Percentiles rank a stretch among this genome's conserved stretches.
phyloP scores from a whole-genome alignment of 64 coral and sea anemone genomes.

The Porites lutea region DNA sequence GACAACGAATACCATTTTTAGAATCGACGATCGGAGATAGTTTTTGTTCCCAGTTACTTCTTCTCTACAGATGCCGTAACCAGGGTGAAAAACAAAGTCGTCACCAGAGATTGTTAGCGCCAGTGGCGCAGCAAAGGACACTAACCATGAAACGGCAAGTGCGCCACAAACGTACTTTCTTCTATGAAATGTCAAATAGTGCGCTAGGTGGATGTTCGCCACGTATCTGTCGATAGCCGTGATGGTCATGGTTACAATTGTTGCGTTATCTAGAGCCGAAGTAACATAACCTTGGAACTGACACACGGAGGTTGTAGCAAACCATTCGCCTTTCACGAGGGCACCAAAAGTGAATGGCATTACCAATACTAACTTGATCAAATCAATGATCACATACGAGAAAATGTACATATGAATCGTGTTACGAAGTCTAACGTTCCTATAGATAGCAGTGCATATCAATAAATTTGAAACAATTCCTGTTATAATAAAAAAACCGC shows the following conservation, averaged over 20 bases:
- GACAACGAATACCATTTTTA: background rate
- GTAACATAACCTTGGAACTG: conserved; percentile 35
- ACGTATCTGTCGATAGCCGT: conserved; percentile 49
- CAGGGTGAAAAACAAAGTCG: conserved; percentile 52
- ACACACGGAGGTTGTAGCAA: background rate
- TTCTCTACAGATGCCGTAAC: conserved; percentile 43
- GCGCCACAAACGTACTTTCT: background rate
- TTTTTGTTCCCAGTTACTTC: background rate
- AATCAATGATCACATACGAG: conserved; percentile 33
- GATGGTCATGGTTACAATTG: conserved; percentile 36
- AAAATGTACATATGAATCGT: conserved; percentile 55
- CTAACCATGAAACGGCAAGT: conserved; percentile 29
- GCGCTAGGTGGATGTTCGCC: background rate
- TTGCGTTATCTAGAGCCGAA: background rate
- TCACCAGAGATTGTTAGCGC: background rate
- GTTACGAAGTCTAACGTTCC: conserved; percentile 18
- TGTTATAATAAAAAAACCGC: background rate
- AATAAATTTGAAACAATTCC: conserved; percentile 5
- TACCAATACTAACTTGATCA: background rate
- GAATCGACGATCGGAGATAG: background rate
- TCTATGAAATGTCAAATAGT: conserved; percentile 40
- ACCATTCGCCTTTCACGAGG: conserved; percentile 38
- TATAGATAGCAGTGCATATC: conserved; percentile 34
- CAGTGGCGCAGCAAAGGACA: background rate
- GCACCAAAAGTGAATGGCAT: conserved; percentile 39